These are phyloP conservation scores for Onychomys torridus DNA, from an alignment of 2,797 vertebrate species.

Conservation along the genomic window DNA sequence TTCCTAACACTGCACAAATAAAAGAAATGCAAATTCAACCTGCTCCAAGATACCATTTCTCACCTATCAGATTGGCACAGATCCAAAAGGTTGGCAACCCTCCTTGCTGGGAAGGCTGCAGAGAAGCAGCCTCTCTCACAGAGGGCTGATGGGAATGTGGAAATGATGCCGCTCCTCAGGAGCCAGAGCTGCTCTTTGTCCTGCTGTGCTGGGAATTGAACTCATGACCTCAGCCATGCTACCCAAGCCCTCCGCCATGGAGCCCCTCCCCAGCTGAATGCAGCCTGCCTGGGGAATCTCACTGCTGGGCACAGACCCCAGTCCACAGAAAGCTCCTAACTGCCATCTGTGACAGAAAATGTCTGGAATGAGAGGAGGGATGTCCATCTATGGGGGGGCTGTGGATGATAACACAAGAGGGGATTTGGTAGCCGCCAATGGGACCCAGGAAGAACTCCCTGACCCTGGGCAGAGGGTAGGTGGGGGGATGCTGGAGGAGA, in stretches of 20 bases:
- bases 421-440: not conserved
- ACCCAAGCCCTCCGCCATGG: not conserved
- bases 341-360: not conserved
- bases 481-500: not conserved
- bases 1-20: not conserved
- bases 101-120: not conserved
- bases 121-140: not conserved
- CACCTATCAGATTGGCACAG: conserved; percentile 36
- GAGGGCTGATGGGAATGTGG: not conserved
- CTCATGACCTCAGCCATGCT: not conserved
- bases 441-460: not conserved
- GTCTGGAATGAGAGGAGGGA: not conserved
- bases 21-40: conserved; percentile 54
- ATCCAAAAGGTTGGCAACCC: not conserved
- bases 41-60: not conserved
- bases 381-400: not conserved
- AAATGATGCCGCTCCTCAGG: not conserved
- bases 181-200: not conserved
- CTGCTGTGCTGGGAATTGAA: not conserved
- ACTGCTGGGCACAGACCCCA: not conserved
- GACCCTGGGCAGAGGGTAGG: not conserved
- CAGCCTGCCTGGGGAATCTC: not conserved
- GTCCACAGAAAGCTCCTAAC: not conserved
- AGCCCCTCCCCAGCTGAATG: too few relatives aligned
- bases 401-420: not conserved